These are phyloP conservation scores for Cyclura pinguis DNA, from an alignment of 2,797 vertebrate species.

Conservation along the genomic window DNA sequence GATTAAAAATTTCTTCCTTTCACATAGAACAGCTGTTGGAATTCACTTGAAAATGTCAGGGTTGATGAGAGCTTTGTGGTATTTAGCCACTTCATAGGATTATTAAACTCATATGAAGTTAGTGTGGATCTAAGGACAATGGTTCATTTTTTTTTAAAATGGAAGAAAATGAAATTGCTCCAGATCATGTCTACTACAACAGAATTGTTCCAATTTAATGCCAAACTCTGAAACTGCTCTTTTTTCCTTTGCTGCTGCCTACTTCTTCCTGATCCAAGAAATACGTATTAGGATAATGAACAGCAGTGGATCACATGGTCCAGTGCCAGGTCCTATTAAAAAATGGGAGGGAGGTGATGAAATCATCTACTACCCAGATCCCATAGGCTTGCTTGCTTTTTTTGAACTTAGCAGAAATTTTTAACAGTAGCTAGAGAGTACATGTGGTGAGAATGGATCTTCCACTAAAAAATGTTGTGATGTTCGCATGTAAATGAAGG, in stretches of 20 bases:
- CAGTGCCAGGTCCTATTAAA: too few relatives aligned
- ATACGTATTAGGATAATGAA: not conserved
- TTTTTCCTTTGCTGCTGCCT: not conserved
- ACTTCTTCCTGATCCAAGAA: not conserved
- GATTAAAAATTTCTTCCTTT: slow-evolving; percentile 24
- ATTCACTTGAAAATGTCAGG: slow-evolving; percentile 38
- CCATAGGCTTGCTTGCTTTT: too few relatives aligned
- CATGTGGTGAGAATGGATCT: too few relatives aligned
- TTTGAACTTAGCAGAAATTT: too few relatives aligned
- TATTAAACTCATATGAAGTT: not conserved
- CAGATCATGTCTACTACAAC: not conserved
- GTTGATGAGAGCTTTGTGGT: slow-evolving; percentile 26
- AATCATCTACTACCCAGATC: too few relatives aligned
- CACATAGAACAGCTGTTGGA: slow-evolving; percentile 29
- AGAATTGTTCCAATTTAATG: not conserved
- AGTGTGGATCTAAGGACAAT: slow-evolving; percentile 6
- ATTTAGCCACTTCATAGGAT: not conserved
- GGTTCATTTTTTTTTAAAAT: not conserved
- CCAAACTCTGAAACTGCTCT: not conserved
- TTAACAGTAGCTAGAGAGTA: too few relatives aligned
- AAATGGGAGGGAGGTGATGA: too few relatives aligned
- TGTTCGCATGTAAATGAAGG: too few relatives aligned
- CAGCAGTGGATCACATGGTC: too few relatives aligned
- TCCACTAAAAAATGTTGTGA: too few relatives aligned
- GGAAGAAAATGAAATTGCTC: not conserved